phyloP scores from a whole-genome alignment of 2,888 invertebrate species.

The Melipona bicolor region DNA sequence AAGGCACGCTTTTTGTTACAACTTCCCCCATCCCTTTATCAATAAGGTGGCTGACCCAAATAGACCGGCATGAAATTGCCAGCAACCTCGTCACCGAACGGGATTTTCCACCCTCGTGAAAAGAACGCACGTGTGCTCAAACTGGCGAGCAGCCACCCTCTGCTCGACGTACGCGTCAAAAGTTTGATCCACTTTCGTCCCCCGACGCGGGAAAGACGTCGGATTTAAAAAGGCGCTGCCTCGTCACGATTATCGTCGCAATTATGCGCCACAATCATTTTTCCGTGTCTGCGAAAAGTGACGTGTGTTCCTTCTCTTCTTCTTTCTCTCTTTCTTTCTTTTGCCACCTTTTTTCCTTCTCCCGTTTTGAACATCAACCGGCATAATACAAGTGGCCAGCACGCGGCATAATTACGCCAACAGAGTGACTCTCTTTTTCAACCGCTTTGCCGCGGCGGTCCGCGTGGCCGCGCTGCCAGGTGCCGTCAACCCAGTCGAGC shows the following conservation, averaged over 20 bases:
- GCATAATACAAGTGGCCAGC: slow-evolving; percentile 39
- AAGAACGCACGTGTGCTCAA: neutral
- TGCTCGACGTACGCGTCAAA: neutral
- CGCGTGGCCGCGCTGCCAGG: neutral
- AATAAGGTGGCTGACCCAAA: neutral
- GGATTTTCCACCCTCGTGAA: neutral
- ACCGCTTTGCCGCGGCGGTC: slow-evolving; percentile 40
- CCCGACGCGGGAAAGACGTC: neutral
- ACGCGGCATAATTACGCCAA: slow-evolving; percentile 65
- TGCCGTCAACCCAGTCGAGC: slow-evolving; percentile 25
- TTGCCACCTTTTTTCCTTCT: too few relatives aligned
- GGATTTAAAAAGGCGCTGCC: neutral
- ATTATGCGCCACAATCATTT: slow-evolving; percentile 36
- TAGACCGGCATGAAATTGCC: neutral
- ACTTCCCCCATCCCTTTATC: neutral
- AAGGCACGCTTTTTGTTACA: neutral
- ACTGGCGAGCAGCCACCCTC: neutral
- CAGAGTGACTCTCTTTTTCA: slow-evolving; percentile 59
- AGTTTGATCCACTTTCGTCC: neutral
- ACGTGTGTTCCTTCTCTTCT: slow-evolving; percentile 34
- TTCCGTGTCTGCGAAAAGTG: slow-evolving; percentile 23
- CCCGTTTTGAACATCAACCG: slow-evolving; percentile 33
- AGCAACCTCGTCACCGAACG: neutral
- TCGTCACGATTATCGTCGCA: slow-evolving; percentile 11
- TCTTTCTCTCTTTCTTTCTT: too few relatives aligned